Percentiles rank a stretch among this genome's conserved stretches.
phyloP scores from a whole-genome alignment of 2,797 vertebrate species.

The Zenarchopterus dispar region DNA sequence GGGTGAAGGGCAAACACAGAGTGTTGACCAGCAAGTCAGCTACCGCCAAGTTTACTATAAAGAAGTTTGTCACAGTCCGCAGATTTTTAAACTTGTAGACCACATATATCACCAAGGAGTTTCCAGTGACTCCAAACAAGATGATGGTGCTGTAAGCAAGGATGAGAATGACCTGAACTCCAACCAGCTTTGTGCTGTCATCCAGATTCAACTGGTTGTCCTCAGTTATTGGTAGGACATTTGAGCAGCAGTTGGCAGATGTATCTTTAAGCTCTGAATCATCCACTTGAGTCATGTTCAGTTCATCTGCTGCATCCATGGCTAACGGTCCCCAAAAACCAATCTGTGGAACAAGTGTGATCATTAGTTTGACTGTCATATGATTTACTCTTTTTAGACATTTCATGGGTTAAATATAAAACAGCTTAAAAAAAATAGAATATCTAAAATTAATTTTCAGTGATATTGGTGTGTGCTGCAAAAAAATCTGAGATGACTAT shows the following conservation, averaged over 20 bases:
- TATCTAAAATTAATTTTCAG: too few relatives aligned
- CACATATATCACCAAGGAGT: constrained; percentile 93
- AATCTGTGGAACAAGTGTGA: constrained; percentile 48
- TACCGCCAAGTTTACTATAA: constrained; percentile 94
- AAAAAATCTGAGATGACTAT: too few relatives aligned
- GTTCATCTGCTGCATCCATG: constrained; percentile 59
- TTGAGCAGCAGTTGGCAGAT: constrained; percentile 65
- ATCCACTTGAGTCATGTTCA: constrained; percentile 57
- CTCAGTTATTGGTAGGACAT: not conserved
- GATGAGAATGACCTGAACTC: constrained; percentile 91
- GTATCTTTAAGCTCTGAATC: constrained; percentile 21
- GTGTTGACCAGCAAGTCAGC: constrained; percentile 93
- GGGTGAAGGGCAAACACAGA: constrained; percentile 92
- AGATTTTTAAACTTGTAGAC: constrained; percentile 93
- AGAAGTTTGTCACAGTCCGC: constrained; percentile 93
- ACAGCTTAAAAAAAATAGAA: not conserved
- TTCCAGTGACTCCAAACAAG: constrained; percentile 90
- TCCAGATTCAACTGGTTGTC: constrained; percentile 59
- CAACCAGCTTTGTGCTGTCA: constrained; percentile 90
- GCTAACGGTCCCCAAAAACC: constrained; percentile 27
- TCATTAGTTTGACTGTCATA: constrained; percentile 3
- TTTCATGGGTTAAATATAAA: not conserved
- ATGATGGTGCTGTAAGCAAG: constrained; percentile 95
- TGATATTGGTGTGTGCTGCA: too few relatives aligned
- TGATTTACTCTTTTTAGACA: not conserved